These are phyloP conservation scores for Agraylea sexmaculata DNA, from an alignment of 1,140 invertebrate genomes.

Conservation along the genomic window DNA sequence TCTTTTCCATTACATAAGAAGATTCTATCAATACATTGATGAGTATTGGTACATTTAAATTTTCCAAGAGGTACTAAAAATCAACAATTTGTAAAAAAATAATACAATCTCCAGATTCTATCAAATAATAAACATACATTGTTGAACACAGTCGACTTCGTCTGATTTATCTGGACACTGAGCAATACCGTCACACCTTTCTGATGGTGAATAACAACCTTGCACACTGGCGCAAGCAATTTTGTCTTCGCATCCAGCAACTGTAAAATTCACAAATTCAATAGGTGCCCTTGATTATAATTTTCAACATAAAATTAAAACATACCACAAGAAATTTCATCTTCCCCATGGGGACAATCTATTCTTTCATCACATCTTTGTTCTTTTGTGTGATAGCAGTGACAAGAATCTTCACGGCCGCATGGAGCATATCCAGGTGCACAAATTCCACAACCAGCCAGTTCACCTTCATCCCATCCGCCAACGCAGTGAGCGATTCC, in stretches of 20 bases:
- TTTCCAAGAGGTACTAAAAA: conserved; percentile 8
- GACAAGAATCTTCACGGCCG: conserved; percentile 14
- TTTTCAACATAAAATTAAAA: not conserved
- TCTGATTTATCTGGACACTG: conserved; percentile 18
- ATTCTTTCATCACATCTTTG: conserved; percentile 19
- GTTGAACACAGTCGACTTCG: conserved; percentile 15
- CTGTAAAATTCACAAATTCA: conserved; percentile 6
- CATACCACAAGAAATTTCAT: conserved; percentile 18
- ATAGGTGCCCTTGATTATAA: not conserved
- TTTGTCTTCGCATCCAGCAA: conserved; percentile 17
- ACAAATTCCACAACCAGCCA: conserved; percentile 13
- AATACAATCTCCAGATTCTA: not conserved
- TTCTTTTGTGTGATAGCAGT: conserved; percentile 11
- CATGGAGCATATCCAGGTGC: conserved; percentile 12
- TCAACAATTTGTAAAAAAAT: not conserved
- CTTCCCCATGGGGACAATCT: conserved; percentile 17
- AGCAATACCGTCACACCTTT: conserved; percentile 15
- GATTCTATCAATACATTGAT: conserved; percentile 14
- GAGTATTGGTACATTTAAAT: conserved; percentile 11
- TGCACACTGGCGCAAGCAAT: conserved; percentile 16
- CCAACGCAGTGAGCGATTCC: conserved; percentile 13
- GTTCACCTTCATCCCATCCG: conserved; percentile 18
- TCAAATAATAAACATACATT: conserved; percentile 1
- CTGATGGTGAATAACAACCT: conserved; percentile 14
- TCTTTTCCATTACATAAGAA: conserved; percentile 17